Percentiles rank a stretch among this genome's conserved stretches.
These are phyloP conservation scores for Scatophagus argus DNA, from an alignment of 2,113 vertebrate genomes.

Conservation along the genomic window DNA sequence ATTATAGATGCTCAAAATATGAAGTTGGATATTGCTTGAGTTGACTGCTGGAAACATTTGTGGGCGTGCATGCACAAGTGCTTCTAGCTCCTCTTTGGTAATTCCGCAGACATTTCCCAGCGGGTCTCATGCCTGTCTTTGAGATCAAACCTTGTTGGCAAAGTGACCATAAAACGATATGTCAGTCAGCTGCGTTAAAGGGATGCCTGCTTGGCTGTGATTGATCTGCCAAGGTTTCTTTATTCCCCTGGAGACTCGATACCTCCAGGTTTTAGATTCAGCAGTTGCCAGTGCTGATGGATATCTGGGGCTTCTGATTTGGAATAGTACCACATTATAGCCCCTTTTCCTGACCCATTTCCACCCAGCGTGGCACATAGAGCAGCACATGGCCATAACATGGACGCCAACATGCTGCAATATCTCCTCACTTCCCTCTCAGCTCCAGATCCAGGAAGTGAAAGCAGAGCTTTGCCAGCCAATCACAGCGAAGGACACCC, in stretches of 20 bases:
- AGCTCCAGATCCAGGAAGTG: constrained; percentile 78
- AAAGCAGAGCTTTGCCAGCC: constrained; percentile 75
- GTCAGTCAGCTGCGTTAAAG: constrained; percentile 70
- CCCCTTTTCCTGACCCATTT: constrained; percentile 50
- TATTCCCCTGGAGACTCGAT: constrained; percentile 68
- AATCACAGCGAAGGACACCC: constrained; percentile 84
- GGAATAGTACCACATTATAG: constrained; percentile 33
- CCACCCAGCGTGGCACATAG: constrained; percentile 58
- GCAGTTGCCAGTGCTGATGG: constrained; percentile 48
- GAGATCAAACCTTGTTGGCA: constrained; percentile 70
- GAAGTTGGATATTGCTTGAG: constrained; percentile 43
- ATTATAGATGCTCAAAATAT: constrained; percentile 67
- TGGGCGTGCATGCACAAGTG: constrained; percentile 37
- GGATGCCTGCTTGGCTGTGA: constrained; percentile 65
- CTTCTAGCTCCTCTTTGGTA: constrained; percentile 41
- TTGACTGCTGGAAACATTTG: constrained; percentile 41
- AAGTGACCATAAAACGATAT: constrained; percentile 65
- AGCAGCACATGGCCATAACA: constrained; percentile 62
- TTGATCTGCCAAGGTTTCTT: constrained; percentile 72
- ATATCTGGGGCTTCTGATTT: constrained; percentile 53
- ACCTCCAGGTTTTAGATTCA: constrained; percentile 62
- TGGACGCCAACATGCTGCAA: constrained; percentile 68
- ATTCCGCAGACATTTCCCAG: constrained; percentile 71
- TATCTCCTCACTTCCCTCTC: constrained; percentile 61
- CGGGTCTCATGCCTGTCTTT: constrained; percentile 59